phyloP scores from a whole-genome alignment of 2,113 vertebrate species.

The Actinemys pallida region DNA sequence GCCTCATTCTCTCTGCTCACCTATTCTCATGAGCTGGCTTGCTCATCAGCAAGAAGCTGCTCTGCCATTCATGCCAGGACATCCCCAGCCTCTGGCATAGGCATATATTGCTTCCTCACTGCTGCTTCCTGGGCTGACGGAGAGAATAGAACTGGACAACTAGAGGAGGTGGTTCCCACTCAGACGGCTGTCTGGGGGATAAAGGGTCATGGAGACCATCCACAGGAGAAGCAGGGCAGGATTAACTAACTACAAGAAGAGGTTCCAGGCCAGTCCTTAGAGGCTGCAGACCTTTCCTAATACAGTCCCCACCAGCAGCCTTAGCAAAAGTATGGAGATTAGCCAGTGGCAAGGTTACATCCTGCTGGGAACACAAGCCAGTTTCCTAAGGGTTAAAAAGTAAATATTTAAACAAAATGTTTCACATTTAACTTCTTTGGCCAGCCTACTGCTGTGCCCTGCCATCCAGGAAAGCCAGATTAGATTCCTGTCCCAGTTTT shows the following conservation, averaged over 20 bases:
- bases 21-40: not conserved
- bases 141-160: not conserved
- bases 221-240: not conserved
- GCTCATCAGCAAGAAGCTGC: not conserved
- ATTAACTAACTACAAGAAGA: not conserved
- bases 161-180: not conserved
- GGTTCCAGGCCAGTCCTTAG: not conserved
- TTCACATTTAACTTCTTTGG: conserved; percentile 43
- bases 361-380: not conserved
- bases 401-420: conserved; percentile 28
- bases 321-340: not conserved
- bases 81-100: not conserved
- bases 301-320: not conserved
- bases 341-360: not conserved
- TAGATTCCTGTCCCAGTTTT: conserved; percentile 29
- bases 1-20: not conserved
- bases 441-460: conserved; percentile 30
- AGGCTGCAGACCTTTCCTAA: not conserved
- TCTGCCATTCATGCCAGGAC: not conserved
- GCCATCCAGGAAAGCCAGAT: conserved; percentile 58
- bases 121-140: not conserved
- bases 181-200: not conserved
- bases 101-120: not conserved
- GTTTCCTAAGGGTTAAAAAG: conserved; percentile 5
- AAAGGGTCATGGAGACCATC: not conserved